phyloP scores from a whole-genome alignment of 2,113 vertebrate species.

The Platysternon megacephalum region DNA sequence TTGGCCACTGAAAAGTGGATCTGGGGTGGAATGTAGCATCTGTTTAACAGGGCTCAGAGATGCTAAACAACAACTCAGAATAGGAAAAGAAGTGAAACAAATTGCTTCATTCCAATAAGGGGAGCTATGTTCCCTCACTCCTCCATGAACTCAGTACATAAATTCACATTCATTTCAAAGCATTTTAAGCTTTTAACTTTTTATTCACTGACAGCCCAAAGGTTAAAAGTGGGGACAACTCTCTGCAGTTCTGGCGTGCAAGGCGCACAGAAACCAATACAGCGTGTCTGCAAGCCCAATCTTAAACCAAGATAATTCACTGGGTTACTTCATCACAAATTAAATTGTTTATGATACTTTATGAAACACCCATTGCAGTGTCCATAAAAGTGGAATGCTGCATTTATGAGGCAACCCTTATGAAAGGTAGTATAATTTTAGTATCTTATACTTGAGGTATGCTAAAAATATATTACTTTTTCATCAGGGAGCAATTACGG shows the following conservation, averaged over 20 bases:
- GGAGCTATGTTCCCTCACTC: background rate
- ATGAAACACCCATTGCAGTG: conserved; percentile 18
- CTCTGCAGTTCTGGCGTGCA: background rate
- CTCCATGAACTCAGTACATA: background rate
- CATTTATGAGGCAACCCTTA: conserved; percentile 31
- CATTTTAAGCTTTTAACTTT: background rate
- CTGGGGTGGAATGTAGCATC: background rate
- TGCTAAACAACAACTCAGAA: background rate
- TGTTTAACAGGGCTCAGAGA: background rate
- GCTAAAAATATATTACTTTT: conserved; percentile 45
- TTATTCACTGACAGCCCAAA: background rate
- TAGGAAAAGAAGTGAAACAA: background rate
- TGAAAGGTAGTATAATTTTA: conserved; percentile 32
- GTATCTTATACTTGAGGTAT: conserved; percentile 5
- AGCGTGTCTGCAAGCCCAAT: background rate
- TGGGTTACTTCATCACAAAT: conserved; percentile 31
- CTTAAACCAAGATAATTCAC: conserved; percentile 8
- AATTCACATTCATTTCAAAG: background rate
- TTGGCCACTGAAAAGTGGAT: background rate
- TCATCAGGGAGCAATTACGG: conserved; percentile 13
- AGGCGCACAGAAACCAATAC: background rate
- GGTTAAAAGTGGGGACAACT: background rate
- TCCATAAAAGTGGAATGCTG: conserved; percentile 54
- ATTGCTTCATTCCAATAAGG: background rate
- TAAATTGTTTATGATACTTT: conserved; percentile 55